Evolutionary conservation across 2,888 invertebrate genomes (phyloP), one percentile per base, ranked within the genome.

Genomic region (Fissipunctia ypsillon): DNA sequence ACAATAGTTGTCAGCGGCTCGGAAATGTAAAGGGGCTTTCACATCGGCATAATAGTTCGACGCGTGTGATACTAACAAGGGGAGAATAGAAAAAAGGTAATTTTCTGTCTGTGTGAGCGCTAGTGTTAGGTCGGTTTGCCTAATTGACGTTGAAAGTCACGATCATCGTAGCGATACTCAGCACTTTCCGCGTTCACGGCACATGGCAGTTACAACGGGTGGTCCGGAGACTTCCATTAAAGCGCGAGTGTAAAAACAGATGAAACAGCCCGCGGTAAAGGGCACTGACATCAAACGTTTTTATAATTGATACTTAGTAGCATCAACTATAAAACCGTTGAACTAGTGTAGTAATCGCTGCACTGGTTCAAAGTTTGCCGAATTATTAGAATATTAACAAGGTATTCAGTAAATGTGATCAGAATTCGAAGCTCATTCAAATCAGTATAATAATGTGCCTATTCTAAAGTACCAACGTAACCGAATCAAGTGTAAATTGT

Each of bases 1-100:
- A 92, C 90, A 92, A 91, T 90, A 79, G 83, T 85, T 90, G 90
- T 91, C 91, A 80, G 76, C 66, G 73, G 77, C 86, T 77, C 85
- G 86, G 88, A 91, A 90, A 89, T 86, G 88, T 86, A 73, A 82
- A 64, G 71, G 22, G 77, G 84, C 88, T 87, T 88, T 89, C 84
- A 88, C 63, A 77, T 70, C 65, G 67, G 74, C 65, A 89, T 87
- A 90, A 89, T 86, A 83, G 87, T 60, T 48, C 74, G 65, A 75
- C 78, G 76, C 80, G 88, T 83, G 84, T 86, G 84, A 84, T 86
- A 87, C 79, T 78, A 86, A 82, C 87, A 81, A 66, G 61, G 66
- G 61, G 73, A 65, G 69, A 73, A 83, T 76, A 83, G 69, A 76
- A 84, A 50, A 88, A 87, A 84, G 76, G 71, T 66, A 80, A 79